phyloP scores from a whole-genome alignment of 2,113 vertebrate genomes.

The Nerophis lumbriciformis region DNA sequence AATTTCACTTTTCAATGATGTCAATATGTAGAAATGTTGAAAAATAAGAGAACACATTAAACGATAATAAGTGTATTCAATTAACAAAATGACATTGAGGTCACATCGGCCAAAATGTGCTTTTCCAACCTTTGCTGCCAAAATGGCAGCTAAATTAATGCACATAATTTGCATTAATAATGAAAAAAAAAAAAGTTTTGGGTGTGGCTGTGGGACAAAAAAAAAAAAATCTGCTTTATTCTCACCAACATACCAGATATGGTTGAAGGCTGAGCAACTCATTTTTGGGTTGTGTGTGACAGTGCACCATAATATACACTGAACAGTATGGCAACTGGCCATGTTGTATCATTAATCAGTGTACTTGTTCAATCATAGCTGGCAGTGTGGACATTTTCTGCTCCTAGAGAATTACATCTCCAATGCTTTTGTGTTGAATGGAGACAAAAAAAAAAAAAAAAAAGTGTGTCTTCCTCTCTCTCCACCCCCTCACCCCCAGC shows the following conservation, averaged over 20 bases:
- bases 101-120: conserved; percentile 46
- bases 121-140: conserved; percentile 49
- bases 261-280: neutral
- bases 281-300: neutral
- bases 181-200: conserved; percentile 9
- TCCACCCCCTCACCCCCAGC: conserved; percentile 12
- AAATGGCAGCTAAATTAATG: conserved; percentile 41
- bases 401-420: conserved; percentile 25
- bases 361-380: conserved; percentile 18
- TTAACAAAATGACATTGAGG: conserved; percentile 24
- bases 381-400: conserved; percentile 34
- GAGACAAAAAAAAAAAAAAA: conserved; percentile 2
- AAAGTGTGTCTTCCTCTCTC: neutral
- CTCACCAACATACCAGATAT: conserved; percentile 23
- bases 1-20: conserved; percentile 11
- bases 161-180: conserved; percentile 12
- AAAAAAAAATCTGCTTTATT: neutral
- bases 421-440: conserved; percentile 17
- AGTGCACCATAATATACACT: conserved; percentile 6
- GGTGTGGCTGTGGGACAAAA: conserved; percentile 26
- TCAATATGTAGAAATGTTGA: conserved; percentile 18
- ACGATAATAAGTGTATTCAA: conserved; percentile 20
- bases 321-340: conserved; percentile 22
- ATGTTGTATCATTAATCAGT: conserved; percentile 28
- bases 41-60: conserved; percentile 8